Evolutionary conservation across 2,113 vertebrate species (phyloP).

Genomic region (Oryzias melastigma): DNA sequence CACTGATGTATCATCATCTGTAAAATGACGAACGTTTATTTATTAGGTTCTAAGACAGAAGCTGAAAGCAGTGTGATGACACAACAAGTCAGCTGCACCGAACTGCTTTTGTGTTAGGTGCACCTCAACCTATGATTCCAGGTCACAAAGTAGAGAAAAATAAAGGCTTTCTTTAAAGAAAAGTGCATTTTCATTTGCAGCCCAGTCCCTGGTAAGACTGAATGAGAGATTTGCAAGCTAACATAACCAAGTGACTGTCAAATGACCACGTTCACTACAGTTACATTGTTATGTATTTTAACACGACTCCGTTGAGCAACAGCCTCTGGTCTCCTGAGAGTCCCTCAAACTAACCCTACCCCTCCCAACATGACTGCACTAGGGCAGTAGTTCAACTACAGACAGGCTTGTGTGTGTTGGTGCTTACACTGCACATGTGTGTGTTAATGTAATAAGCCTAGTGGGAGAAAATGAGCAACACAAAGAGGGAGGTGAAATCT

Average conservation of each 20-base stretch:
- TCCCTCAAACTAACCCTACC: conserved; percentile 9
- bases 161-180: too few species aligned
- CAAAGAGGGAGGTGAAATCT: conserved; percentile 43
- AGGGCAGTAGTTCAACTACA: conserved; percentile 31
- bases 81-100: too few species aligned
- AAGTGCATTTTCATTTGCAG: too few species aligned
- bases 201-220: conserved; percentile 8
- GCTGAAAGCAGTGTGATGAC: too few species aligned
- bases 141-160: too few species aligned
- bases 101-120: too few species aligned
- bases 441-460: conserved; percentile 52
- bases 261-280: conserved; percentile 67
- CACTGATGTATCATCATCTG: too few species aligned
- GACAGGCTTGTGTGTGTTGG: conserved; percentile 16
- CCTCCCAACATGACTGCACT: conserved; percentile 6
- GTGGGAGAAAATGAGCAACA: conserved; percentile 44
- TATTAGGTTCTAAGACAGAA: too few species aligned
- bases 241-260: conserved; percentile 67
- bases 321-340: conserved; percentile 51
- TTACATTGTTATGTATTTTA: conserved; percentile 55
- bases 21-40: too few species aligned
- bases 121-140: too few species aligned
- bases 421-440: neutral
- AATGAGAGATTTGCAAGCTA: conserved; percentile 55
- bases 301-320: conserved; percentile 58